Evolutionary conservation across 2,113 vertebrate genomes (phyloP).

Genomic region (Montifringilla adamsi): DNA sequence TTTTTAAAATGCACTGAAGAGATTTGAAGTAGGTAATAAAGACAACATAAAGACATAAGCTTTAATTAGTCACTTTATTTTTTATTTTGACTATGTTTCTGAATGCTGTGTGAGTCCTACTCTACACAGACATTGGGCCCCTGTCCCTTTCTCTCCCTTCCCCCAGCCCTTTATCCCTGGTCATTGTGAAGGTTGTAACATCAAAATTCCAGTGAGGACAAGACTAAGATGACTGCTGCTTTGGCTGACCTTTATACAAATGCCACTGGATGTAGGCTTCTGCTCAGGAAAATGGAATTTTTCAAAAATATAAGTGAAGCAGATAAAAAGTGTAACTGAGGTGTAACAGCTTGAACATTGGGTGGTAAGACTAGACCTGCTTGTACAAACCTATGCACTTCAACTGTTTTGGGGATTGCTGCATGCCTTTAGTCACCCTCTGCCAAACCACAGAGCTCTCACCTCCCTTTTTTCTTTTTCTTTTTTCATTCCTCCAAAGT

Average conservation of each 20-base stretch:
- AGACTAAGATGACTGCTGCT: background rate
- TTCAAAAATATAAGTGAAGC: background rate
- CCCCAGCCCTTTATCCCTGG: background rate
- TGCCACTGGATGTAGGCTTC: background rate
- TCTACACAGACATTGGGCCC: background rate
- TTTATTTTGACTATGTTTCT: background rate
- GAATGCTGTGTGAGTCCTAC: background rate
- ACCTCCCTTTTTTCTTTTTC: background rate
- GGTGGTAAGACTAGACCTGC: background rate
- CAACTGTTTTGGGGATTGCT: background rate
- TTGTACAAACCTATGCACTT: background rate
- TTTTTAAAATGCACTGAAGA: background rate
- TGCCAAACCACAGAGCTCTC: background rate
- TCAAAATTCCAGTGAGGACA: background rate
- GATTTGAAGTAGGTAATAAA: background rate
- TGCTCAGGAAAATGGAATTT: background rate
- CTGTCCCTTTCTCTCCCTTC: background rate
- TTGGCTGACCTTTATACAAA: constrained; percentile 10
- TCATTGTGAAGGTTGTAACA: background rate
- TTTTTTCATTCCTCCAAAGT: background rate
- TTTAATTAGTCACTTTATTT: background rate
- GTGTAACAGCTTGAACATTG: too few relatives aligned
- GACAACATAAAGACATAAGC: background rate
- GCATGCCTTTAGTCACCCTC: background rate
- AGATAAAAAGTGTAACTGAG: background rate